phyloP scores from a whole-genome alignment of 2,888 invertebrate species.

The Pseudococcus jackbeardsleyi region DNA sequence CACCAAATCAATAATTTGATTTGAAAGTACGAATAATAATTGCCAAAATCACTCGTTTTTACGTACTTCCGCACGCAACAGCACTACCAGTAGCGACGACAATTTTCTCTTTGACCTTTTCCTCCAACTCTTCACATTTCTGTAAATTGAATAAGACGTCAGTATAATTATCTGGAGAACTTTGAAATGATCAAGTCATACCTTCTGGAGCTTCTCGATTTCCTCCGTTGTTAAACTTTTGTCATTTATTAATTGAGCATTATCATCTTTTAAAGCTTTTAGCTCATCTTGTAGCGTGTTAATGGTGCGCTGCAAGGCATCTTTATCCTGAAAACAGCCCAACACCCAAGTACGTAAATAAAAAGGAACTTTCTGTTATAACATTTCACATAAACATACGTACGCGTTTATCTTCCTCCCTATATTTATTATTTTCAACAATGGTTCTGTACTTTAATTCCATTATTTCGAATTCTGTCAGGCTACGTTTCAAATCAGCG shows the following conservation, averaged over 20 bases:
- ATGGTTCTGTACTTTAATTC: slow-evolving; percentile 38
- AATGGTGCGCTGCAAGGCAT: slow-evolving; percentile 3
- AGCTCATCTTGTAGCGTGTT: neutral
- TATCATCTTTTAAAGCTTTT: neutral
- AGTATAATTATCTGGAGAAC: neutral
- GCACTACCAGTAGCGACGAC: neutral
- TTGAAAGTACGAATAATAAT: neutral
- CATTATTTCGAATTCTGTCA: slow-evolving; percentile 39
- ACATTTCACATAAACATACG: neutral
- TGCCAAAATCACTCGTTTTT: neutral
- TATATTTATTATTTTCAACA: slow-evolving; percentile 11
- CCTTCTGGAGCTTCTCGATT: neutral
- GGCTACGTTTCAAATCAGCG: slow-evolving; percentile 1
- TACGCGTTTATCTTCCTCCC: slow-evolving; percentile 46
- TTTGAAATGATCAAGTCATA: neutral
- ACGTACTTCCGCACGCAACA: neutral
- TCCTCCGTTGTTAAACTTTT: neutral
- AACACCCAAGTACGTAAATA: neutral
- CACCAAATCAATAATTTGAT: neutral
- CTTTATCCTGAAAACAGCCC: neutral
- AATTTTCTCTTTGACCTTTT: slow-evolving; percentile 38
- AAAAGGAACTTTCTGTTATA: neutral
- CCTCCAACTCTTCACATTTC: slow-evolving; percentile 16
- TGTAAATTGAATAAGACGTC: neutral
- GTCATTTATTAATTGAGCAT: slow-evolving; percentile 6